phyloP scores from a whole-genome alignment of 2,113 vertebrate genomes.

The Limnothrissa miodon region DNA sequence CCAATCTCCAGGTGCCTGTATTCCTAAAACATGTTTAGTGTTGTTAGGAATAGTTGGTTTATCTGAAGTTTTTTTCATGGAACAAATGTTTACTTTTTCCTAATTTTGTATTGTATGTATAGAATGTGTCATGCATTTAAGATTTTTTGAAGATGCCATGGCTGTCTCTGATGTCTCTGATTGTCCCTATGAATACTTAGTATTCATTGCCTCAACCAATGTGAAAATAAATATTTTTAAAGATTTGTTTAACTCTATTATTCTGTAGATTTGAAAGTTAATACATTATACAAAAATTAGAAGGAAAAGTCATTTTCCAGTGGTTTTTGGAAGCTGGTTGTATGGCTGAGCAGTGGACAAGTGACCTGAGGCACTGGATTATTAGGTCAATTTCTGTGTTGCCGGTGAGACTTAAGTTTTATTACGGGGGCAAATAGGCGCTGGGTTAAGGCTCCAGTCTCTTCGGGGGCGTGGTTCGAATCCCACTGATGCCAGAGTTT shows the following conservation, averaged over 20 bases:
- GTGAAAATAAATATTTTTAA: background rate
- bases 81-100: conserved; percentile 14
- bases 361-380: too few species aligned
- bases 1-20: background rate
- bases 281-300: too few species aligned
- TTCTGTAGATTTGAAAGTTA: background rate
- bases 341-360: conserved; percentile 88
- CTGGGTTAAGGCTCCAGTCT: conserved; percentile 80
- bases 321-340: conserved; percentile 61
- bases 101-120: conserved; percentile 17
- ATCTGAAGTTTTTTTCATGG: background rate
- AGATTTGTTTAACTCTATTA: background rate
- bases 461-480: conserved; percentile 75
- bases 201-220: background rate
- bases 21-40: background rate
- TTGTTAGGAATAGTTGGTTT: background rate
- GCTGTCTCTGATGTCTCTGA: background rate
- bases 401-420: too few species aligned
- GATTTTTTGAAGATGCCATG: background rate
- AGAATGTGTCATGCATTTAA: background rate
- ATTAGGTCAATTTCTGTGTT: too few species aligned
- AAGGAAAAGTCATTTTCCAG: too few species aligned
- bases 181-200: background rate
- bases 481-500: conserved; percentile 64
- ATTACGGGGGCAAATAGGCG: too few species aligned